phyloP scores from a whole-genome alignment of 2,797 vertebrate species.

The Acipenser transmontanus region DNA sequence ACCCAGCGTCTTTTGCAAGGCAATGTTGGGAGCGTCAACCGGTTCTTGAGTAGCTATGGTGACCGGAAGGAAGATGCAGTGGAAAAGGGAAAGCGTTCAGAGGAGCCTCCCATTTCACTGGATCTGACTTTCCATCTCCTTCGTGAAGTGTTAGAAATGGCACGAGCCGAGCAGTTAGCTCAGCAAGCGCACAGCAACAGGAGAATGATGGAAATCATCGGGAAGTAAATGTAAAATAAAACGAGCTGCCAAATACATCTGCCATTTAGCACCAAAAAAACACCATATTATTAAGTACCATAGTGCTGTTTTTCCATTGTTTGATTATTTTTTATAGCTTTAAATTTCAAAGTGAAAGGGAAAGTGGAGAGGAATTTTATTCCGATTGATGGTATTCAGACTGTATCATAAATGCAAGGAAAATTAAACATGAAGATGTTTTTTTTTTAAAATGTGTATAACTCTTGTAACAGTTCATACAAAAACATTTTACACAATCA shows the following conservation, averaged over 20 bases:
- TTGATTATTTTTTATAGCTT: conserved; percentile 73
- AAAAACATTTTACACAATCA: conserved; percentile 44
- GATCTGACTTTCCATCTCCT: conserved; percentile 98
- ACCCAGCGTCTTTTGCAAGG: conserved; percentile 69
- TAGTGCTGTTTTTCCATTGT: conserved; percentile 82
- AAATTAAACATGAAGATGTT: conserved; percentile 26
- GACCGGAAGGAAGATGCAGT: conserved; percentile 51
- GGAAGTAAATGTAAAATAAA: conserved; percentile 68
- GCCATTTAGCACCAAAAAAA: conserved; percentile 72
- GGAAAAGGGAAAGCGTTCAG: conserved; percentile 77
- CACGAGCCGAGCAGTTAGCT: conserved; percentile 83
- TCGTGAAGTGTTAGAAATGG: conserved; percentile 93
- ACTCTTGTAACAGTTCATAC: conserved; percentile 46
- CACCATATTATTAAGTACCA: conserved; percentile 65
- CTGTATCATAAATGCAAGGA: conserved; percentile 35
- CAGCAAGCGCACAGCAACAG: conserved; percentile 95
- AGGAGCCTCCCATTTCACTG: conserved; percentile 90
- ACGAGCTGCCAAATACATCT: conserved; percentile 70
- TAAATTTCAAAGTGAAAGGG: conserved; percentile 49
- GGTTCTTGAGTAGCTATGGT: conserved; percentile 51
- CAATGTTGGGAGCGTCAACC: conserved; percentile 54
- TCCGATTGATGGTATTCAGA: conserved; percentile 47
- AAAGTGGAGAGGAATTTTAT: conserved; percentile 39
- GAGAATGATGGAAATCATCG: conserved; percentile 96
- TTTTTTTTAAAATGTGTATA: conserved; percentile 39